phyloP scores from a whole-genome alignment of 1,140 invertebrate species.

The Lepidurus packardi region DNA sequence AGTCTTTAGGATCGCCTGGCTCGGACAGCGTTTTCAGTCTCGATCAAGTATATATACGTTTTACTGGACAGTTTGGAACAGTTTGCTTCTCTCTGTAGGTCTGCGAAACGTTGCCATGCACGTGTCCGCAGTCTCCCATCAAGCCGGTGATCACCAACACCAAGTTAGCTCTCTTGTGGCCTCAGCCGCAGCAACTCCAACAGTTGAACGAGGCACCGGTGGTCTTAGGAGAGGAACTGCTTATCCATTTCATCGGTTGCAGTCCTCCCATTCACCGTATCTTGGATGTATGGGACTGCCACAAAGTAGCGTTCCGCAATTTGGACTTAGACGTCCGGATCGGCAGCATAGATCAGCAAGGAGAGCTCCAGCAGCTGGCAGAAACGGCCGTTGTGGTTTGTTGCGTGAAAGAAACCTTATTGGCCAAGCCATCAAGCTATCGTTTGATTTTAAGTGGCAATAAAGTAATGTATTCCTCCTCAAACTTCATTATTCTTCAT shows the following conservation, averaged over 20 bases:
- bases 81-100: background rate
- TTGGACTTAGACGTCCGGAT: constrained; percentile 40
- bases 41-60: constrained; percentile 1
- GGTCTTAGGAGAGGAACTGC: constrained; percentile 43
- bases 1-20: constrained; percentile 15
- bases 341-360: constrained; percentile 38
- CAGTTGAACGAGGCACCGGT: constrained; percentile 51
- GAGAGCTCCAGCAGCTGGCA: constrained; percentile 41
- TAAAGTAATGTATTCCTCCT: constrained; percentile 38
- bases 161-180: constrained; percentile 54
- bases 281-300: constrained; percentile 48
- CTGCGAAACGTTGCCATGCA: background rate
- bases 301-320: constrained; percentile 39
- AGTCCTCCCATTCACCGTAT: constrained; percentile 40
- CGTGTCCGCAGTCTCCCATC: constrained; percentile 40
- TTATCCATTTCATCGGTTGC: constrained; percentile 42
- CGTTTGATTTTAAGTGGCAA: constrained; percentile 49
- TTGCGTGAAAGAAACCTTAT: constrained; percentile 47
- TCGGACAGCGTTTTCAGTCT: constrained; percentile 26
- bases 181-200: constrained; percentile 55
- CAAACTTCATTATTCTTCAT: constrained; percentile 30
- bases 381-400: constrained; percentile 48
- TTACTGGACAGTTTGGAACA: background rate
- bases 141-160: constrained; percentile 47
- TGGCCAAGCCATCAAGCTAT: constrained; percentile 47